Evolutionary conservation across 2,888 invertebrate genomes (phyloP).

Genomic region (Zele albiditarsus): DNA sequence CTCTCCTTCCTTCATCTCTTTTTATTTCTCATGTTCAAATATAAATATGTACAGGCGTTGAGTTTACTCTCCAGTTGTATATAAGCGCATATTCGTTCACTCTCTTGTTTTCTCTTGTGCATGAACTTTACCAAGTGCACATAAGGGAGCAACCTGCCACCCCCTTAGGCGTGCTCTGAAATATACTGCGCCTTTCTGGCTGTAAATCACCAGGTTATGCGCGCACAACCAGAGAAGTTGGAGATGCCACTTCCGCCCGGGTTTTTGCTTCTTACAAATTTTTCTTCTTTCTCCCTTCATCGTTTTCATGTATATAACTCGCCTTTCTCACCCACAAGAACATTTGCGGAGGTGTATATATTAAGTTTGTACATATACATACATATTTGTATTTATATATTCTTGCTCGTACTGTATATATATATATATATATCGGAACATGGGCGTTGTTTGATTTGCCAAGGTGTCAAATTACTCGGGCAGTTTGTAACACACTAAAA

Average conservation of each 20-base stretch:
- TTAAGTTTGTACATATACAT: not conserved
- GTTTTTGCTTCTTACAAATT: conserved; percentile 10
- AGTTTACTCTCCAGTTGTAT: not conserved
- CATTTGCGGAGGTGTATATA: conserved; percentile 30
- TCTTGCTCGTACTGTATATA: not conserved
- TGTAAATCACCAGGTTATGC: conserved; percentile 69
- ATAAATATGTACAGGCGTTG: not conserved
- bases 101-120: not conserved
- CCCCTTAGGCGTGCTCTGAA: conserved; percentile 21
- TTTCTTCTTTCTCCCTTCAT: not conserved
- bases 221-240: conserved; percentile 47
- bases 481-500: not conserved
- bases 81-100: not conserved
- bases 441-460: conserved; percentile 4
- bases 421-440: not conserved
- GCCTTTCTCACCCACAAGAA: conserved; percentile 40
- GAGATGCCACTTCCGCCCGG: conserved; percentile 45
- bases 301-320: conserved; percentile 7
- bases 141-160: conserved; percentile 4
- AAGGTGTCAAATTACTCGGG: conserved; percentile 2
- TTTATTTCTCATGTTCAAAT: not conserved
- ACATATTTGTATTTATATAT: not conserved
- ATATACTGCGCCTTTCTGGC: conserved; percentile 57
- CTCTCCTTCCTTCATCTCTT: not conserved
- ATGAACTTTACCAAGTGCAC: conserved; percentile 3